Base-by-base conservation (phyloP, 2,888 invertebrate genomes). In the Germaria angustata region DNA sequence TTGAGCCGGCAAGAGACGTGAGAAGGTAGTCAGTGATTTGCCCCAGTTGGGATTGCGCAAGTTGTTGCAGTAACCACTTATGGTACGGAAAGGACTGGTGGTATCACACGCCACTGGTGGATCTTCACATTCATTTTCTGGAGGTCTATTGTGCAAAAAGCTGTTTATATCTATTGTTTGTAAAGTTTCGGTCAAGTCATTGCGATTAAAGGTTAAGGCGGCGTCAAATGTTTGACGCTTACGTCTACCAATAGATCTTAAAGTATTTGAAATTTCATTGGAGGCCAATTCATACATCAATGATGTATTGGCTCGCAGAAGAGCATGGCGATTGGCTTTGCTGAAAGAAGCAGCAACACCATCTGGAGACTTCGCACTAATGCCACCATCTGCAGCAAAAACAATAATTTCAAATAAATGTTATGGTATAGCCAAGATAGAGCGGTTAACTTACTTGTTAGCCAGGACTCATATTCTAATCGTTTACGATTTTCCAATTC, bases 291-390 rank as follows among this genome's bases (percentile, higher is more conserved):
- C 97, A 77, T 96, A 94, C 87, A 97, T 94, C 9, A 97, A 92
- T 0, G 97, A 98, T 0, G 96, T 95, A 87, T 98, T 98, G 9
- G 97, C 96, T 28, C 97, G 91, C 80, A 95, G 93, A 8, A 97
- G 90, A 0, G 98, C 96, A 87, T 96, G 95, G 88, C 94, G 94
- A 90, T 96, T 97, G 24, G 97, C 97, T 88, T 97, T 97, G 75
- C 96, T 96, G 91, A 97, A 97, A 0, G 97, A 96, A 0, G 97
- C 97, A 0, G 97, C 97, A 0, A 95, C 96, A 2, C 97, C 97
- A 13, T 95, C 94, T 0, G 97, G 95, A 0, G 97, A 96, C 87
- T 95, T 96, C 0, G 97, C 96, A 88, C 97, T 97, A 0, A 96
- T 95, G 86, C 95, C 95, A 83, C 95, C 95, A 88, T 94, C 96